Evolutionary conservation across 1,140 invertebrate genomes (phyloP), one percentile per base, ranked within the genome.

Genomic region (Papilio aristodemus): DNA sequence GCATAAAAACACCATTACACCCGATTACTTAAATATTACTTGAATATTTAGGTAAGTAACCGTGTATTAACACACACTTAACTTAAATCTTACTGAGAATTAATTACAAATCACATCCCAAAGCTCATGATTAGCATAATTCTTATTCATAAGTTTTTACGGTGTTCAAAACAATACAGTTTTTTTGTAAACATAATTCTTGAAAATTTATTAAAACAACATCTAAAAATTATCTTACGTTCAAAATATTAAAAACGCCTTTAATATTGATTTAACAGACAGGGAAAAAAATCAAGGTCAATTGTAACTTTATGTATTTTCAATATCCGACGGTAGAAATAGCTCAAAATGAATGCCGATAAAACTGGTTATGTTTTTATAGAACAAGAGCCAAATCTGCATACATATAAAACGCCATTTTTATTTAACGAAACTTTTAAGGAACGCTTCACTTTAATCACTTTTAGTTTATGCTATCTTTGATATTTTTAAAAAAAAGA

Each of bases 181-280:
- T 4, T 39, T 39, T 38, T 38, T 38, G 4, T 39, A 13, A 11
- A 39, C 11, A 39, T 13, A 39, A 13, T 39, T 39, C 38, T 13
- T 39, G 4, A 39, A 0, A 13, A 39, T 39, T 39, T 13, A n/a
- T 13, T 13, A 11, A 11, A 13, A 13, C 11, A n/a, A 3, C 27
- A 32, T 32, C 6, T 3, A 32, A n/a, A n/a, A n/a, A n/a, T n/a
- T n/a, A n/a, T 43, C 11, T 22, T 50, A 22, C 9, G 19, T 54
- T 54, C 46, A 54, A 54, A 54, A 22, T 22, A 22, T 50, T 50
- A 50, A 50, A 50, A 54, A 54, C 10, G 11, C 46, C 2, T 2
- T 32, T 11, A 25, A 54, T 54, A 19, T 54, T 54, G 10, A 13
- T 25, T 6, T 54, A 54, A 54, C 22, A 54, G 19, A 50, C 6